Evolutionary conservation across 2,888 invertebrate species (phyloP), one percentile per base, ranked within the genome.

Genomic region (Kryphioiulus occultus): DNA sequence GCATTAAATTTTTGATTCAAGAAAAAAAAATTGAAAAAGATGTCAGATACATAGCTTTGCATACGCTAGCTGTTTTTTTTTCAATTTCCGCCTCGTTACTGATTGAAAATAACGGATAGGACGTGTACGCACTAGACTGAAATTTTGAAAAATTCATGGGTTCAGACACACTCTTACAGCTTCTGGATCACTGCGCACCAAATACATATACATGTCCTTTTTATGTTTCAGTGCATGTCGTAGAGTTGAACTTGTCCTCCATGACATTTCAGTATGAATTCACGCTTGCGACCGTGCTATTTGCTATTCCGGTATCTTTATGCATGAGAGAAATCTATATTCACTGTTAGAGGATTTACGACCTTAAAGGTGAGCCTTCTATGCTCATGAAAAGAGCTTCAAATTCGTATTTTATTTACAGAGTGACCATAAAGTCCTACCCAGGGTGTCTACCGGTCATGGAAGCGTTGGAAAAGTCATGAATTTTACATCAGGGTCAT

Each of bases 21-120:
- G 3, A 7, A 35, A 35, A 35, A n/a, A n/a, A n/a, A n/a, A n/a
- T n/a, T 35, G 3, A 68, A 68, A 4, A 26, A 68, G 68, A 17
- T n/a, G n/a, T 19, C n/a, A 5, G 59, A 59, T 59, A n/a, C n/a
- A 7, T 59, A 59, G 5, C n/a, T 59, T 59, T 59, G 59, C 5
- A 0, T 0, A 59, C 19, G n/a, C n/a, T n/a, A n/a, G 4, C 5
- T 59, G 0, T 47, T 47, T 15, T 59, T 59, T 59, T 59, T 59
- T n/a, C 59, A 3, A 59, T 59, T 59, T 59, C 59, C 59, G 59
- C 9, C 10, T 9, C 44, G 10, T 44, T 10, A 12, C 22, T 26
- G 68, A 68, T 68, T 68, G 22, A 68, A 68, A 68, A 68, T 68
- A 68, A 68, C 53, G 53, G 53, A 53, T 5, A n/a, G n/a, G n/a